These are phyloP conservation scores for Rutilus rutilus DNA, from an alignment of 2,113 vertebrate species.

Conservation along the genomic window DNA sequence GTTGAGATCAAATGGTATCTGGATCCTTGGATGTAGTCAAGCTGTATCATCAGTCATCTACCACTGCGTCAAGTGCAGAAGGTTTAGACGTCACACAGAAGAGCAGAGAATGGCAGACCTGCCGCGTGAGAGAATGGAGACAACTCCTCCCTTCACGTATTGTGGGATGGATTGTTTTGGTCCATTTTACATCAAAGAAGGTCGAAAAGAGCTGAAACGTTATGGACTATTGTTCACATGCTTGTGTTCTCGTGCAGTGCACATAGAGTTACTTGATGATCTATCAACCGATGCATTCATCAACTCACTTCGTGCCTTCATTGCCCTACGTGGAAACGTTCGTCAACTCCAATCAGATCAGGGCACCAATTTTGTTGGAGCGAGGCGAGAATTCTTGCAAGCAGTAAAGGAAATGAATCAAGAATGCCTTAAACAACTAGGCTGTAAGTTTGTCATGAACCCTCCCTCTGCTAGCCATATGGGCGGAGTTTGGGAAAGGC, in stretches of 20 bases:
- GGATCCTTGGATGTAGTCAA: slow-evolving; percentile 22
- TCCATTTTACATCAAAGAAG: background rate
- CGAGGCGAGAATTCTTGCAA: slow-evolving; percentile 42
- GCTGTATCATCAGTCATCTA: slow-evolving; percentile 35
- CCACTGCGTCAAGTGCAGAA: slow-evolving; percentile 1
- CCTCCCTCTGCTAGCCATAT: slow-evolving; percentile 50
- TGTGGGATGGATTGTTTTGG: slow-evolving; percentile 18
- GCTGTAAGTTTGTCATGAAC: slow-evolving; percentile 55
- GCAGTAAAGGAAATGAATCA: slow-evolving; percentile 46
- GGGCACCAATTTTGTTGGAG: slow-evolving; percentile 55
- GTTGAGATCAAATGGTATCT: slow-evolving; percentile 23
- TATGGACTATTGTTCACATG: slow-evolving; percentile 46
- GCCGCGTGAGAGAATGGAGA: slow-evolving; percentile 1
- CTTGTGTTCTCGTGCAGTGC: slow-evolving; percentile 39
- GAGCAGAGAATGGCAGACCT: slow-evolving; percentile 19
- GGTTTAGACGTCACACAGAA: background rate
- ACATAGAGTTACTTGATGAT: slow-evolving; percentile 50
- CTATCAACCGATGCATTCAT: slow-evolving; percentile 50
- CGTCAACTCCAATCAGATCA: slow-evolving; percentile 41
- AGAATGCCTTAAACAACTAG: slow-evolving; percentile 38
- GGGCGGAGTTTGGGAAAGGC: too few relatives aligned
- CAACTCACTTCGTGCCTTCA: slow-evolving; percentile 45
- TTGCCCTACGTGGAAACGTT: slow-evolving; percentile 43
- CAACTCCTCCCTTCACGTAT: background rate
- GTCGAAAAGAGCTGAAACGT: slow-evolving; percentile 11